phyloP scores from a whole-genome alignment of 2,113 vertebrate species.

The Sylvicapra grimmia region DNA sequence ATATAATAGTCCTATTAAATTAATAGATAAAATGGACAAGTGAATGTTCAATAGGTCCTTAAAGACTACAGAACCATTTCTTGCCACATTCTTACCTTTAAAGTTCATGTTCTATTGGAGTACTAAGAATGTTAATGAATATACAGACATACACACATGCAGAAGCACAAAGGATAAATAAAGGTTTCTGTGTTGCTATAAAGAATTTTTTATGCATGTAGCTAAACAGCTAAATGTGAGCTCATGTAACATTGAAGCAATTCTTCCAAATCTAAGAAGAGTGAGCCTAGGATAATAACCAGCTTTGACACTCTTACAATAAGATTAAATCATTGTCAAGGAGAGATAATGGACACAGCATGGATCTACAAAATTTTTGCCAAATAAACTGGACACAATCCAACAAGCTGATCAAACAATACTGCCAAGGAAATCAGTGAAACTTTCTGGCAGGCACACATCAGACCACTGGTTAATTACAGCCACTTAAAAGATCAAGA shows the following conservation, averaged over 20 bases:
- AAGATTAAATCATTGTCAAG: slow-evolving; percentile 51
- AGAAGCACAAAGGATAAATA: neutral
- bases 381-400: slow-evolving; percentile 51
- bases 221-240: neutral
- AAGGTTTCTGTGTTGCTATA: neutral
- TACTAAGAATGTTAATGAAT: neutral
- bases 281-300: neutral
- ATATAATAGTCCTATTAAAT: neutral
- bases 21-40: neutral
- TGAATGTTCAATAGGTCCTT: neutral
- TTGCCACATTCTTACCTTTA: neutral
- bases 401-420: slow-evolving; percentile 55
- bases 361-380: slow-evolving; percentile 47
- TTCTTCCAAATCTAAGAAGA: neutral
- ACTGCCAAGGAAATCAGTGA: slow-evolving; percentile 24
- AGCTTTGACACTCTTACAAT: neutral
- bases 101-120: neutral
- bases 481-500: slow-evolving; percentile 34
- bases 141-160: neutral
- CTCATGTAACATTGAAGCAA: neutral
- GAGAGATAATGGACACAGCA: slow-evolving; percentile 41
- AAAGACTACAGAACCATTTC: neutral
- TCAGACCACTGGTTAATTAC: slow-evolving; percentile 43
- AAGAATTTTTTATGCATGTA: neutral
- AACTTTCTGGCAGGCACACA: slow-evolving; percentile 32